Evolutionary conservation across 2,113 vertebrate species (phyloP), one percentile per base, ranked within the genome.

Genomic region (Strix aluco): DNA sequence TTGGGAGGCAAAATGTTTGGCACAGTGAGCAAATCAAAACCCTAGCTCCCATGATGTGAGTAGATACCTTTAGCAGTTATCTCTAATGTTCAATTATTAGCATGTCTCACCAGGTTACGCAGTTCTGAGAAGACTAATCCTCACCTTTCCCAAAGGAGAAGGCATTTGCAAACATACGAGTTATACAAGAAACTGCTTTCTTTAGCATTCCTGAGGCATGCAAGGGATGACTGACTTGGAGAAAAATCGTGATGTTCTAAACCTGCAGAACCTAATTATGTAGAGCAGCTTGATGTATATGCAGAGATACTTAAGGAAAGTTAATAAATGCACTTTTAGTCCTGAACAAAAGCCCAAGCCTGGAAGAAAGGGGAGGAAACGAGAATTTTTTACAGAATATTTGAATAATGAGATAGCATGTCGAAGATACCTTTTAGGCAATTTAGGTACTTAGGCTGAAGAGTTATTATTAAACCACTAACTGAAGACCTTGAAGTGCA

Each of bases 401-500:
- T 94, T 96, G 88, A 96, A 75, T 94, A 96, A 94, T 95, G 86
- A 97, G 46, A 95, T 34, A 62, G 29, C 65, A 73, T 2, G 9
- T 75, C 25, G 47, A 88, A 94, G 47, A 91, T 95, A 92, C 69
- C 55, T 90, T 95, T 96, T 74, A 84, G 72, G 90, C 82, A 97
- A 90, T 90, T 95, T 71, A 88, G 69, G 59, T 92, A 22, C 83
- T 95, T 94, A 87, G 67, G 65, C 66, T 97, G 86, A 97, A 82
- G 96, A 97, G 96, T 94, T 97, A 89, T 98, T 97, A 94, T 90
- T 95, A 96, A 97, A 88, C 92, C 36, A 27, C 97, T 98, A 98
- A 97, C 92, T 46, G 97, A 98, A 98, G 97, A 96, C 96, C 97
- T 98, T 98, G 98, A 98, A 98, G 97, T 98, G 97, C 94, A 95